A percentile compares a stretch with the other conserved stretches of the same genome.
These are phyloP conservation scores for Drosophila mimetica DNA, from an alignment of 2,888 invertebrate genomes.

Conservation along the genomic window DNA sequence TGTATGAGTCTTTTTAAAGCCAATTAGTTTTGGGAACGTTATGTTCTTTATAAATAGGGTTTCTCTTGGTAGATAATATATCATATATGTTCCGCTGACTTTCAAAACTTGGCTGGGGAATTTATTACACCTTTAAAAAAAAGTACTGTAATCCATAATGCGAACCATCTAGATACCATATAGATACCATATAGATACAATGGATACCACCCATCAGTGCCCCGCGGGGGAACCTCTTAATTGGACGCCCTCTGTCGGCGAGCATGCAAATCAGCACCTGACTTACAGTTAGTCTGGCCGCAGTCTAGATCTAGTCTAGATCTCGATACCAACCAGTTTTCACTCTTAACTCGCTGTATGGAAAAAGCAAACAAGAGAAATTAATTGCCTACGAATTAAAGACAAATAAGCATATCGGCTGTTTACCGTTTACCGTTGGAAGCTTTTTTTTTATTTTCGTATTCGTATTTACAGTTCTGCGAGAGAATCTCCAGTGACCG, in stretches of 20 bases:
- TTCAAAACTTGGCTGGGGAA: not conserved
- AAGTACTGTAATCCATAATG: not conserved
- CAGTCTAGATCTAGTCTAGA: slow-evolving; percentile 20
- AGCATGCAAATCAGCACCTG: slow-evolving; percentile 1
- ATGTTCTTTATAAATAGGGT: not conserved
- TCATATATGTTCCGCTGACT: not conserved
- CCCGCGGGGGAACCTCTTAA: not conserved
- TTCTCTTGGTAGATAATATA: too few species aligned
- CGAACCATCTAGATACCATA: not conserved
- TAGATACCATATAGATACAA: too few species aligned
- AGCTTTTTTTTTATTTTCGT: not conserved
- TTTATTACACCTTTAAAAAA: not conserved
- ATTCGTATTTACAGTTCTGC: slow-evolving; percentile 67
- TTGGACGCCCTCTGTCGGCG: slow-evolving; percentile 6
- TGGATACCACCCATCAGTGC: slow-evolving; percentile 7
- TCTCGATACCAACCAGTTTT: slow-evolving; percentile 28
- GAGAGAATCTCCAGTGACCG: slow-evolving; percentile 70
- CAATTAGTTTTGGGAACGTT: too few species aligned
- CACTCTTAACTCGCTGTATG: slow-evolving; percentile 16
- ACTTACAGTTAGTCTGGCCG: slow-evolving; percentile 25
- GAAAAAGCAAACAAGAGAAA: slow-evolving; percentile 53
- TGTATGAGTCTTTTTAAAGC: too few species aligned
- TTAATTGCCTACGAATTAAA: slow-evolving; percentile 70
- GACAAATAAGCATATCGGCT: slow-evolving; percentile 58
- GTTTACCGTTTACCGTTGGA: slow-evolving; percentile 57